Evolutionary conservation across 2,888 invertebrate genomes (phyloP).

Genomic region (Ditula angustiorana): DNA sequence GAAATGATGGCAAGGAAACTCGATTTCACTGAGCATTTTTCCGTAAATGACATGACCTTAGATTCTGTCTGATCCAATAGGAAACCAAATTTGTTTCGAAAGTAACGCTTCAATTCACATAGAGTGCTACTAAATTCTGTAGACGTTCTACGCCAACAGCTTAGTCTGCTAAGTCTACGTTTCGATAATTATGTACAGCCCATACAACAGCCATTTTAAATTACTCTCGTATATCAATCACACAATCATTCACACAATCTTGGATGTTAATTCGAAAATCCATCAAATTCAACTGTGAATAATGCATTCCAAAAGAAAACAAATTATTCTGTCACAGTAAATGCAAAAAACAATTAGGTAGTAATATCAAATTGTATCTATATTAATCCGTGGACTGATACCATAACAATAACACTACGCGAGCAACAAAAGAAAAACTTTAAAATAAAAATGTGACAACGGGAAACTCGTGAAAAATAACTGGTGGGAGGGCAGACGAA

Average conservation of each 20-base stretch:
- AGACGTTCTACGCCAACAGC: constrained; percentile 11
- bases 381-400: not conserved
- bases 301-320: too few species aligned
- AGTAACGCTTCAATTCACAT: not conserved
- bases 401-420: not conserved
- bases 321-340: too few species aligned
- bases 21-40: not conserved
- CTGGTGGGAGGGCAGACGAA: constrained; percentile 52
- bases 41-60: not conserved
- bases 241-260: too few species aligned
- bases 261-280: too few species aligned
- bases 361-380: too few species aligned
- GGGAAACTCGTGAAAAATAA: constrained; percentile 48
- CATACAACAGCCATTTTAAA: not conserved
- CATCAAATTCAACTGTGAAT: too few species aligned
- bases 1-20: not conserved
- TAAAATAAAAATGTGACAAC: constrained; percentile 41
- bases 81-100: not conserved
- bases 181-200: not conserved
- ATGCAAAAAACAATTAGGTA: too few species aligned
- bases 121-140: not conserved
- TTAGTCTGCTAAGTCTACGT: not conserved
- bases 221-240: too few species aligned
- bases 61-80: not conserved
- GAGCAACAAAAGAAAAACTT: constrained; percentile 16